Evolutionary conservation across 2,888 invertebrate genomes (phyloP).

Genomic region (Congeria kusceri): DNA sequence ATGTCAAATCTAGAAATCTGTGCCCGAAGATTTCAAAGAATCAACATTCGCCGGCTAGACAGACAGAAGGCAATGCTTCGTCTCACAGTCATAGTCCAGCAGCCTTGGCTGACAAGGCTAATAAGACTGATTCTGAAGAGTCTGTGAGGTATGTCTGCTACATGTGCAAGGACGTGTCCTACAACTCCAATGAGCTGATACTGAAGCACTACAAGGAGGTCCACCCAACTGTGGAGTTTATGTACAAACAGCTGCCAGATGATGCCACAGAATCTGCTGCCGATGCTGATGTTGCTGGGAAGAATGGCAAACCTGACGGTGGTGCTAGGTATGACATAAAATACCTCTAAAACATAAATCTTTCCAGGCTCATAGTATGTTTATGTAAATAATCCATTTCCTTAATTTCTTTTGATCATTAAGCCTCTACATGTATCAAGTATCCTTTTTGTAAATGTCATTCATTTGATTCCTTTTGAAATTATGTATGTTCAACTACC

Average conservation of each 20-base stretch:
- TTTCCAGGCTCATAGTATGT: too few relatives aligned
- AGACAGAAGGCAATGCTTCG: neutral
- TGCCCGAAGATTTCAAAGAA: neutral
- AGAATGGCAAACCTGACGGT: conserved; percentile 33
- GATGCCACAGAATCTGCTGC: conserved; percentile 14
- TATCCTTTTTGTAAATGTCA: too few relatives aligned
- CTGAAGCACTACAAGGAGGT: conserved; percentile 66
- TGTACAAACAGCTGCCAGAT: conserved; percentile 62
- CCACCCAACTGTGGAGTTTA: conserved; percentile 70
- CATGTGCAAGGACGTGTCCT: conserved; percentile 69
- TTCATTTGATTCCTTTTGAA: too few relatives aligned
- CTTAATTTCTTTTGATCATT: too few relatives aligned
- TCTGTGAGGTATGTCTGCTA: conserved; percentile 72
- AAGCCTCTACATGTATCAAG: too few relatives aligned
- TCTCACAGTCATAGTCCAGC: neutral
- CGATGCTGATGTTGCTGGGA: conserved; percentile 41
- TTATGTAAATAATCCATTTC: too few relatives aligned
- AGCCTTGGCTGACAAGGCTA: conserved; percentile 46
- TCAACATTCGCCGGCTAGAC: neutral
- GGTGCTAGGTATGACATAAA: too few relatives aligned
- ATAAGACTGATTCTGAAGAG: conserved; percentile 65
- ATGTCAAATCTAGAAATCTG: neutral
- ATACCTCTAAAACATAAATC: too few relatives aligned
- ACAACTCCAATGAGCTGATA: conserved; percentile 64
- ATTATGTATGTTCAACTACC: too few relatives aligned